phyloP scores from a whole-genome alignment of 2,113 vertebrate species.

The Scomber colias region DNA sequence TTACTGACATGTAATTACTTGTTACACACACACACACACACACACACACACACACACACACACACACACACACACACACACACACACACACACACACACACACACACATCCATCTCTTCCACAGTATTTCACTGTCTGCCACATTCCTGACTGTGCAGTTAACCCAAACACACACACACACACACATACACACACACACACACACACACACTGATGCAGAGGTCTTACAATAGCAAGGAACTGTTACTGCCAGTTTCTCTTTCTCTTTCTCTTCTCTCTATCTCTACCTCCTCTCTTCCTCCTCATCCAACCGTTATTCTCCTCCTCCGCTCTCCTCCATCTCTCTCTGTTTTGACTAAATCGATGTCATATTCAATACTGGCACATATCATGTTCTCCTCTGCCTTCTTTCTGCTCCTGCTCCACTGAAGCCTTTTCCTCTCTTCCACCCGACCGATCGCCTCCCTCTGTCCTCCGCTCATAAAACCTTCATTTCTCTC shows the following conservation, averaged over 20 bases:
- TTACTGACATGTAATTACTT: constrained; percentile 55
- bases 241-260: constrained; percentile 22
- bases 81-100: background rate
- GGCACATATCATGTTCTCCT: background rate
- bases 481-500: constrained; percentile 77
- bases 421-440: constrained; percentile 11
- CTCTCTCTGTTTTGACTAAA: background rate
- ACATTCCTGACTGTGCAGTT: constrained; percentile 63
- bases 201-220: constrained; percentile 59
- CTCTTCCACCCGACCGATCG: constrained; percentile 18
- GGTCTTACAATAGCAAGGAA: constrained; percentile 67
- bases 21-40: constrained; percentile 25
- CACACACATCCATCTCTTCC: constrained; percentile 26
- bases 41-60: constrained; percentile 7
- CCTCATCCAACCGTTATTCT: background rate
- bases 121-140: constrained; percentile 52
- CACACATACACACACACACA: constrained; percentile 57
- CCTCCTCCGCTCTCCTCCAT: background rate
- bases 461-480: constrained; percentile 46
- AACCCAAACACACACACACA: constrained; percentile 58
- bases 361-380: constrained; percentile 22
- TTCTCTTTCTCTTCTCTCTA: background rate
- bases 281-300: background rate
- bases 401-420: constrained; percentile 2
- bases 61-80: constrained; percentile 31